A percentile compares a stretch with the other conserved stretches of the same genome.
phyloP scores from a whole-genome alignment of 2,113 vertebrate genomes.

The Thymallus thymallus region DNA sequence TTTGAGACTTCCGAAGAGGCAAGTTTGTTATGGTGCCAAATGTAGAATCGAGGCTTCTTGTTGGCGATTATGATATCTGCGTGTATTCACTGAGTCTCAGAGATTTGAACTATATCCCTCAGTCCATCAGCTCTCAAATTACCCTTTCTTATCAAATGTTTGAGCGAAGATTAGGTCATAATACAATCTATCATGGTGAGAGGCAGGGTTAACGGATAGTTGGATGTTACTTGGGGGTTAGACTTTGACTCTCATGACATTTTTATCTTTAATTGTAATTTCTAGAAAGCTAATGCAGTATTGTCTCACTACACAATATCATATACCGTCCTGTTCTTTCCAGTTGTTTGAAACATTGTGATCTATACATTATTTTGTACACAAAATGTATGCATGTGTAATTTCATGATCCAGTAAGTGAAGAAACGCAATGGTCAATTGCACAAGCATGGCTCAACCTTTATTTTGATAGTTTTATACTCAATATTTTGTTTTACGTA shows the following conservation, averaged over 20 bases:
- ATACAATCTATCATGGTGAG: conserved; percentile 62
- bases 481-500: conserved; percentile 29
- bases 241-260: neutral
- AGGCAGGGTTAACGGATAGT: conserved; percentile 62
- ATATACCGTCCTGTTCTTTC: no score
- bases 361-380: neutral
- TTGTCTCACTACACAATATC: conserved; percentile 42
- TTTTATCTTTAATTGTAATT: conserved; percentile 35
- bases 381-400: neutral
- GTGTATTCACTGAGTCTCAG: conserved; percentile 49
- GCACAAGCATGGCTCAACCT: neutral
- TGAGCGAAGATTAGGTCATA: conserved; percentile 70
- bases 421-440: no score
- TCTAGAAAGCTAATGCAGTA: conserved; percentile 65
- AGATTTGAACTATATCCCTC: conserved; percentile 57
- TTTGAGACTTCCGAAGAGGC: conserved; percentile 63
- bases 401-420: no score
- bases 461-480: neutral
- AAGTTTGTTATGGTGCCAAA: conserved; percentile 65
- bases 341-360: neutral
- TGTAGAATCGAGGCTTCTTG: conserved; percentile 39
- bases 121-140: conserved; percentile 68
- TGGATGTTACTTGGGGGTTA: neutral
- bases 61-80: conserved; percentile 66
- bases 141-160: conserved; percentile 70